Conservation (phyloP, 2,113 vertebrate genomes). For the Stictonetta naevosa region DNA sequence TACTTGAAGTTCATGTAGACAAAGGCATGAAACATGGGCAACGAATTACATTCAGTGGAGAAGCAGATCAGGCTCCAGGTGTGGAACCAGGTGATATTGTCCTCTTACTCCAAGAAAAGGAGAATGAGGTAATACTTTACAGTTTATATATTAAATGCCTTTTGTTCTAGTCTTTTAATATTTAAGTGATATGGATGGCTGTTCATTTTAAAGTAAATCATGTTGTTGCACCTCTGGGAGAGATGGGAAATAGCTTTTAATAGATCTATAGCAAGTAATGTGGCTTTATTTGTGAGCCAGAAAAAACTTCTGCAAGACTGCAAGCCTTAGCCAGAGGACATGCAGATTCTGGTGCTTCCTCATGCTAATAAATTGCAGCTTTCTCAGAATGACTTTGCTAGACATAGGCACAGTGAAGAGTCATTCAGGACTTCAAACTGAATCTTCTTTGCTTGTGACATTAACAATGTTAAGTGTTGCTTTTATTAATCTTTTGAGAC, state of each 20-base stretch:
- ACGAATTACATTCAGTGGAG: constrained; percentile 96
- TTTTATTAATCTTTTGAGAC: not conserved
- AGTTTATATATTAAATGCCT: not conserved
- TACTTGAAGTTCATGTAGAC: constrained; percentile 98
- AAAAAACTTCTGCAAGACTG: not conserved
- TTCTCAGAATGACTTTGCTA: not conserved
- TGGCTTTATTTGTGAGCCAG: not conserved
- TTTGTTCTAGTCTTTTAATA: not conserved
- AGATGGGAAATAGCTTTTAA: constrained; percentile 13
- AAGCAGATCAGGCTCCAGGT: constrained; percentile 97
- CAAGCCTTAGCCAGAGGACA: not conserved
- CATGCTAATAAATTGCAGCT: not conserved
- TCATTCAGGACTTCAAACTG: not conserved
- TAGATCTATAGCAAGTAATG: not conserved
- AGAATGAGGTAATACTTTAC: constrained; percentile 88
- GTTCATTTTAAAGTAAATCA: not conserved
- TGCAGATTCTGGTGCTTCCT: not conserved
- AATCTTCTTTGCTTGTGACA: not conserved
- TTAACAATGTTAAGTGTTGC: not conserved
- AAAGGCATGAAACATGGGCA: constrained; percentile 99
- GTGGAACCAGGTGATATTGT: constrained; percentile 97
- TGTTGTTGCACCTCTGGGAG: constrained; percentile 1
- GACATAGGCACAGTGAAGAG: not conserved
- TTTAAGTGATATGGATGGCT: not conserved
- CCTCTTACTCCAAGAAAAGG: constrained; percentile 95